A percentile compares a stretch with the other conserved stretches of the same genome.
Conservation (phyloP, 1,140 invertebrate species). For the Samia ricini region DNA sequence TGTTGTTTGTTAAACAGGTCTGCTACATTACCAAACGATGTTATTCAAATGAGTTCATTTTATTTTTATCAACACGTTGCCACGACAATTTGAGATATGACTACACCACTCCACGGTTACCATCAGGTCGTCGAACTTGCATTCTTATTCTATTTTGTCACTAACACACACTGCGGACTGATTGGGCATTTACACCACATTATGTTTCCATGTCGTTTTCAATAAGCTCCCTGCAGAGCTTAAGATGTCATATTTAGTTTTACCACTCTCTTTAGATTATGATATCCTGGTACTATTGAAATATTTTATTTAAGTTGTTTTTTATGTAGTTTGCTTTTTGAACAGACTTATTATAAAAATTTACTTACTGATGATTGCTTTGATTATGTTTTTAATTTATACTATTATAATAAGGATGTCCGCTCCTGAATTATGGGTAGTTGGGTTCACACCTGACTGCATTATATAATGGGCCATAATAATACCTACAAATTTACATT, state of each 20-base stretch:
- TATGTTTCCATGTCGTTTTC: not conserved
- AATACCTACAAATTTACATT: no score
- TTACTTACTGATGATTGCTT: no score
- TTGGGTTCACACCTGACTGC: no score
- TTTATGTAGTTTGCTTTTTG: no score
- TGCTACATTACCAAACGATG: no score
- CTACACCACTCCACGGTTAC: not conserved
- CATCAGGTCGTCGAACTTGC: not conserved
- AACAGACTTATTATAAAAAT: no score
- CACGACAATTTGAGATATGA: slow-evolving; percentile 3
- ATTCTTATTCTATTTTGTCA: not conserved
- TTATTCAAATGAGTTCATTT: not conserved
- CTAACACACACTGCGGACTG: not conserved
- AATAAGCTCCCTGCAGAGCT: not conserved
- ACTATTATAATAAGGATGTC: no score
- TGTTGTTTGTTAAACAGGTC: not conserved
- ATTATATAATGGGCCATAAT: no score
- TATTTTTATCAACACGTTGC: not conserved
- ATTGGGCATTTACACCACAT: not conserved
- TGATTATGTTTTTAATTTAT: no score
- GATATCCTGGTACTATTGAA: not conserved
- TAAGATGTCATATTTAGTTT: not conserved
- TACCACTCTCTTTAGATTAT: not conserved
- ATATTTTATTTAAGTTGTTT: not conserved
- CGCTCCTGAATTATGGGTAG: no score